Conservation (phyloP, 2,888 invertebrate species). For the Megaustenia siamemsis region DNA sequence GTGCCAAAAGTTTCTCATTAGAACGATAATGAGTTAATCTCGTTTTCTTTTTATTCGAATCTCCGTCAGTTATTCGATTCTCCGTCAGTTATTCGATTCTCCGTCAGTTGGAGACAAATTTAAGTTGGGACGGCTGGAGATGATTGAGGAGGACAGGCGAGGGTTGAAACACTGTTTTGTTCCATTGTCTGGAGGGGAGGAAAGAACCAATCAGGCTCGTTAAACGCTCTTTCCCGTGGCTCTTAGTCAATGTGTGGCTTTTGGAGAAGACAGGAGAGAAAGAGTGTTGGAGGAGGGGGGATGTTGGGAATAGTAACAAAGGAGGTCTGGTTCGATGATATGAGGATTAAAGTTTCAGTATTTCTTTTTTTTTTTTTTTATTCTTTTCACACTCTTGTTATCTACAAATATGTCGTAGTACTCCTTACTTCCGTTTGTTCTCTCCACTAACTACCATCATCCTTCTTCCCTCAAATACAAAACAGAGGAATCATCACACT, state of each 20-base stretch:
- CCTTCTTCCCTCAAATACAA: no score
- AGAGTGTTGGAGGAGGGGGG: conserved; percentile 7
- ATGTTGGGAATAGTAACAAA: background rate
- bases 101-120: conserved; percentile 35
- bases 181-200: conserved; percentile 39
- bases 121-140: conserved; percentile 15
- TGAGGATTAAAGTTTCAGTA: no score
- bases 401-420: background rate
- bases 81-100: conserved; percentile 9
- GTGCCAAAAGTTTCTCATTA: conserved; percentile 41
- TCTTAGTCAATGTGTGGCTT: conserved; percentile 40
- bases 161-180: conserved; percentile 13
- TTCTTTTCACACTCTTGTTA: background rate
- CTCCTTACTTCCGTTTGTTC: background rate
- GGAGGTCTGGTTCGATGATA: no score
- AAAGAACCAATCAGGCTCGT: conserved; percentile 31
- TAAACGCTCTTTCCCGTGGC: conserved; percentile 38
- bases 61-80: no score
- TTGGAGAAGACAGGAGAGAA: background rate
- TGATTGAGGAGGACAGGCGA: conserved; percentile 36
- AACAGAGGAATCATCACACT: no score
- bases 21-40: conserved; percentile 46
- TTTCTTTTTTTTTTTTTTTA: background rate
- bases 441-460: no score
- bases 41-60: conserved; percentile 21